phyloP scores from a whole-genome alignment of 2,888 invertebrate species.

The Disparrhopalites patrizii region DNA sequence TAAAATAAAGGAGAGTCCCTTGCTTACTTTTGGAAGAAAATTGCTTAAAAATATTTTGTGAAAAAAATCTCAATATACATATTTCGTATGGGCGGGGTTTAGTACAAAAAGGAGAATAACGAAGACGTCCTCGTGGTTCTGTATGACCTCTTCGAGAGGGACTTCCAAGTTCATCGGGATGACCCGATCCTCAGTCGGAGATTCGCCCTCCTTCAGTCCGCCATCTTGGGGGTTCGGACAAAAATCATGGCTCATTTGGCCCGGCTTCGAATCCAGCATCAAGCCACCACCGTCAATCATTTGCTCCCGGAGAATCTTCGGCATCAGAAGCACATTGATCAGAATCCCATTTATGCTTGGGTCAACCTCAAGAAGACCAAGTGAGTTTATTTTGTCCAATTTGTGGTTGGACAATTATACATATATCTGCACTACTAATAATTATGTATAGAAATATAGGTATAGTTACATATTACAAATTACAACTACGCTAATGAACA shows the following conservation, averaged over 20 bases:
- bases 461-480: too few relatives aligned
- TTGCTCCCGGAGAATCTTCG: conserved; percentile 36
- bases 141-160: conserved; percentile 41
- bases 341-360: conserved; percentile 46
- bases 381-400: conserved; percentile 6
- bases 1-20: not conserved
- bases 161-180: conserved; percentile 34
- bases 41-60: not conserved
- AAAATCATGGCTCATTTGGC: conserved; percentile 45
- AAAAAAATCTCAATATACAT: too few relatives aligned
- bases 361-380: conserved; percentile 37
- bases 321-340: conserved; percentile 41
- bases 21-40: not conserved
- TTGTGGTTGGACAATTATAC: too few relatives aligned
- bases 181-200: conserved; percentile 28
- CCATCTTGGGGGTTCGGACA: conserved; percentile 32
- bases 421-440: too few relatives aligned
- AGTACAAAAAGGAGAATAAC: conserved; percentile 19
- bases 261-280: conserved; percentile 39
- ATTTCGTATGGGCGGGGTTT: too few relatives aligned
- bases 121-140: conserved; percentile 41
- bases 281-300: conserved; percentile 34
- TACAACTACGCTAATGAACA: too few relatives aligned
- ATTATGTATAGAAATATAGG: too few relatives aligned
- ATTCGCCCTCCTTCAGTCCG: conserved; percentile 32